Evolutionary conservation across 2,888 invertebrate genomes (phyloP).

Genomic region (Eupithecia abbreviata): DNA sequence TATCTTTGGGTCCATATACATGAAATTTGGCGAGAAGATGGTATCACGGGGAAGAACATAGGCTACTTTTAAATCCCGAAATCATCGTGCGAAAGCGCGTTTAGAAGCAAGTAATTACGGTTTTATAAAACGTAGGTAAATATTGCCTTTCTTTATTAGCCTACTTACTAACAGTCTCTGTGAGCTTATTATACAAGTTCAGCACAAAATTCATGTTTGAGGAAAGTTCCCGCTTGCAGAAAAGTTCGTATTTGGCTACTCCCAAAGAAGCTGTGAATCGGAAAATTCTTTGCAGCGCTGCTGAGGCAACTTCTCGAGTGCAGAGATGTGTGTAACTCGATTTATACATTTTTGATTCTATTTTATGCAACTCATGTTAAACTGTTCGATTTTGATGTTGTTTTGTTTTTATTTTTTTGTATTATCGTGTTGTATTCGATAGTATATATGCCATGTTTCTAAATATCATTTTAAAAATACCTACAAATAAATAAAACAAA

Average conservation of each 20-base stretch:
- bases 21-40: neutral
- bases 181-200: conserved; percentile 27
- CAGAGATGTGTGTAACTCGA: conserved; percentile 25
- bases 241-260: conserved; percentile 39
- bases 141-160: neutral
- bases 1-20: neutral
- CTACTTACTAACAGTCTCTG: neutral
- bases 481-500: too few species aligned
- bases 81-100: neutral
- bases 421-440: neutral
- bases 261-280: conserved; percentile 32
- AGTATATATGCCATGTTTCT: neutral
- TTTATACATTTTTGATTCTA: conserved; percentile 25
- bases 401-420: neutral
- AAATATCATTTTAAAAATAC: neutral
- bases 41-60: neutral
- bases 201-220: conserved; percentile 29
- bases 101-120: neutral
- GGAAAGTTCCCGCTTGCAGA: conserved; percentile 30
- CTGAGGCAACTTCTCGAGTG: conserved; percentile 24
- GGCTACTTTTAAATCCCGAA: neutral
- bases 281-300: conserved; percentile 39
- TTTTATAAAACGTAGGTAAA: neutral
- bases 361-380: neutral
- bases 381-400: neutral